phyloP scores from a whole-genome alignment of 2,888 invertebrate genomes.

The Idaea dimidiata region DNA sequence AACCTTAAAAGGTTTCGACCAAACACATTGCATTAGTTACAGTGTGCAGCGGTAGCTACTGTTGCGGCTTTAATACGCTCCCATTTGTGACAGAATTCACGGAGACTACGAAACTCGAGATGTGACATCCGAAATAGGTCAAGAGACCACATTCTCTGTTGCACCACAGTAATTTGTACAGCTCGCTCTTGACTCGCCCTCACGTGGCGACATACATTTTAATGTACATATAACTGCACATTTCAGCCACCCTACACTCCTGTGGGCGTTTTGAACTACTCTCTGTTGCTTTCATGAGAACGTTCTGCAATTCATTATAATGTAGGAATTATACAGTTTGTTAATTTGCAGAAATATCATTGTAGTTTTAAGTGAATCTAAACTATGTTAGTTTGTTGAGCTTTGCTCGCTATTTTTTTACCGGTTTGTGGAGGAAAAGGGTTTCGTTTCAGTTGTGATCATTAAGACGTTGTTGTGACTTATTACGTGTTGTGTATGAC shows the following conservation, averaged over 20 bases:
- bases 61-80: background rate
- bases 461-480: no score
- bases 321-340: no score
- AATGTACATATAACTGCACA: conserved; percentile 19
- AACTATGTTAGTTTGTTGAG: no score
- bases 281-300: background rate
- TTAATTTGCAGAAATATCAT: no score
- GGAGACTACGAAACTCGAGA: conserved; percentile 25
- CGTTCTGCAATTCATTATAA: conserved; percentile 2
- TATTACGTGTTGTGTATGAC: no score
- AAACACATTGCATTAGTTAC: no score
- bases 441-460: no score
- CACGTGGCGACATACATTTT: conserved; percentile 26
- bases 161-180: conserved; percentile 52
- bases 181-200: conserved; percentile 27
- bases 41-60: background rate
- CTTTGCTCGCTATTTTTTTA: no score
- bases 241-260: conserved; percentile 14
- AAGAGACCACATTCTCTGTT: conserved; percentile 51
- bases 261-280: background rate
- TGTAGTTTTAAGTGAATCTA: no score
- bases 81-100: conserved; percentile 20
- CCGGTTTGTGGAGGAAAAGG: no score
- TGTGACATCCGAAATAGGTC: conserved; percentile 59
- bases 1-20: no score